A percentile compares a stretch with the other conserved stretches of the same genome.
phyloP scores from a whole-genome alignment of 2,113 vertebrate species.

The Ammodytes dubius region DNA sequence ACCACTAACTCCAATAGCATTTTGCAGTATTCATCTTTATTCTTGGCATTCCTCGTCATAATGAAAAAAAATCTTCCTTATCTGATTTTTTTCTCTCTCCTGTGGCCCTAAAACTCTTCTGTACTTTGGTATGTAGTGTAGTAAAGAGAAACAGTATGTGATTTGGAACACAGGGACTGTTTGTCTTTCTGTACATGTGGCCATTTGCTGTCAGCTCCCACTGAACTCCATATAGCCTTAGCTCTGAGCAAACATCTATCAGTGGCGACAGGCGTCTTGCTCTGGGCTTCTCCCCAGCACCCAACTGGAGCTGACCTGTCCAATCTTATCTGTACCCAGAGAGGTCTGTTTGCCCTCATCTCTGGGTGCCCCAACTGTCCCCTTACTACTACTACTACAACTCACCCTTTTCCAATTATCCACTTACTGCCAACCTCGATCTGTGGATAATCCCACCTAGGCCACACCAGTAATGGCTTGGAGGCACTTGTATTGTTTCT shows the following conservation, averaged over 20 bases:
- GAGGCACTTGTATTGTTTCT: conserved; percentile 32
- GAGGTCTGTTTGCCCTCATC: conserved; percentile 55
- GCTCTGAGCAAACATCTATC: conserved; percentile 71
- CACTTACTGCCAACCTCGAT: conserved; percentile 51
- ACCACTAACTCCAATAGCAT: too few species aligned
- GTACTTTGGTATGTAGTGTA: too few species aligned
- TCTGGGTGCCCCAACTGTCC: conserved; percentile 20
- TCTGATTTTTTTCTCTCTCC: too few species aligned
- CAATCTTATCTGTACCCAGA: conserved; percentile 62
- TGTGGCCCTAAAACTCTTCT: too few species aligned
- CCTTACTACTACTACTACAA: background rate
- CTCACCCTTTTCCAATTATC: background rate
- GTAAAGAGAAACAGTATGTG: too few species aligned
- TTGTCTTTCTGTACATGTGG: conserved; percentile 23
- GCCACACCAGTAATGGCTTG: conserved; percentile 61
- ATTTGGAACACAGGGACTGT: background rate
- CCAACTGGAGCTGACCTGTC: conserved; percentile 59
- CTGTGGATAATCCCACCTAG: conserved; percentile 63
- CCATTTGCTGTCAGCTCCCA: conserved; percentile 60
- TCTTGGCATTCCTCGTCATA: too few species aligned
- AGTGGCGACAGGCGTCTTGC: conserved; percentile 64
- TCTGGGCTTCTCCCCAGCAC: conserved; percentile 49
- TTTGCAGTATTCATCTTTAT: too few species aligned
- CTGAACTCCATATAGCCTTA: conserved; percentile 50
- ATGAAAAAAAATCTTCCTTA: too few species aligned